Base-by-base conservation (phyloP, 2,888 invertebrate species). In the Chrysolina americana region DNA sequence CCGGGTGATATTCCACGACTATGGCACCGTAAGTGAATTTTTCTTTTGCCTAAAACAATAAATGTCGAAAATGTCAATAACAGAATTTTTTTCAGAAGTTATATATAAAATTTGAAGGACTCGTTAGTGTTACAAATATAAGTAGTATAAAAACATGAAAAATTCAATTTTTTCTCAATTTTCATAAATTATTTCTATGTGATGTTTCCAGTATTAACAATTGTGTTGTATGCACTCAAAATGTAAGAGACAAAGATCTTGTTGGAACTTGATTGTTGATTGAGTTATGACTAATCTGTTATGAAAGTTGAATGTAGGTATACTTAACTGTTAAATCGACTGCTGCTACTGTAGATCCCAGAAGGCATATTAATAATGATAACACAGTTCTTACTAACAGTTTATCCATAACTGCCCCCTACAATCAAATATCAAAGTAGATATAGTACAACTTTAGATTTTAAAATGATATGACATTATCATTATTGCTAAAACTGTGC, bases 1-100 rank as follows among this genome's bases (percentile, higher is more conserved):
- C 80, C 0, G 91, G 91, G 68, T 88, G 85, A 82, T 91, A 93
- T 82, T 93, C 93, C 11, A 92, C 91, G 2, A 92, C 93, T 0
- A 92, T 93, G 0, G 91, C 93, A 8, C 89, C 88, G 44, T 73
- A 74, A n/a, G 71, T 50, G 50, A 19, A n/a, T 41, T 47, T 62
- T 13, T 68, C 48, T n/a, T 65, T 48, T 5, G 13, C 65, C 65
- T 65, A 48, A 15, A 65, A 65, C 2, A 23, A 15, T 28, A 44
- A 8, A 0, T 36, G 6, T 36, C 8, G 36, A 36, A 28, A 36
- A 0, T 36, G 3, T 36, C n/a, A 41, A 41, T 17, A 10, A 41
- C 2, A 17, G 17, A 11, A 64, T 13, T 6, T 50, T 19, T 11
- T 41, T 21, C n/a, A 28, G 10, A 41, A 41, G 50, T 17, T 50